phyloP scores from a whole-genome alignment of 2,888 invertebrate genomes.

The Pristionchus fissidentatus region DNA sequence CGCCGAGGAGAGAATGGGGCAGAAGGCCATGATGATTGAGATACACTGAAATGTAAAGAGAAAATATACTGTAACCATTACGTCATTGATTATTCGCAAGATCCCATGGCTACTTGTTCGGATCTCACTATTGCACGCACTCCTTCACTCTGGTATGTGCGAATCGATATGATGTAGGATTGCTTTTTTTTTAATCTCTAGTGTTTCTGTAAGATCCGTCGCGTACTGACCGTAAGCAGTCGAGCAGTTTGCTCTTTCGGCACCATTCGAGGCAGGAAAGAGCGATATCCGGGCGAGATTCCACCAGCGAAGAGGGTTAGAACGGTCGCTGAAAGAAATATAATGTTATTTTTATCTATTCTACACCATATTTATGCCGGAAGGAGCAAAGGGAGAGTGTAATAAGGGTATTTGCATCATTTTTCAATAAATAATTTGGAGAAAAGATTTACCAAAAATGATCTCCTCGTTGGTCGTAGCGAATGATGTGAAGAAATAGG shows the following conservation, averaged over 20 bases:
- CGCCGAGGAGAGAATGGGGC: slow-evolving; percentile 66
- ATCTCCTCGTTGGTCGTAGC: slow-evolving; percentile 63
- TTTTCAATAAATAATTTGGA: background rate
- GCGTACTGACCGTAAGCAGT: slow-evolving; percentile 56
- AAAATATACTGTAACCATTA: too few relatives aligned
- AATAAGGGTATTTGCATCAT: background rate
- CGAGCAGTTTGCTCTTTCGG: slow-evolving; percentile 71
- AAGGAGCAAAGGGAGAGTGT: background rate
- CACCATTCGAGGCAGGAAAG: slow-evolving; percentile 72
- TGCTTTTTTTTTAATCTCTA: too few relatives aligned
- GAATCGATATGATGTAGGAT: too few relatives aligned
- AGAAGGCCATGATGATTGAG: slow-evolving; percentile 66
- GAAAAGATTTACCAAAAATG: slow-evolving; percentile 60
- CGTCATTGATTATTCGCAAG: too few relatives aligned
- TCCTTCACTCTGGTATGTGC: too few relatives aligned
- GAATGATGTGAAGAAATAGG: slow-evolving; percentile 61
- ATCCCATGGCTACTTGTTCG: too few relatives aligned
- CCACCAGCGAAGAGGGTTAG: slow-evolving; percentile 64
- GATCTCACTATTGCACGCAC: too few relatives aligned
- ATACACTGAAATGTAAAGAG: slow-evolving; percentile 46
- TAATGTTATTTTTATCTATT: background rate
- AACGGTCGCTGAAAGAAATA: slow-evolving; percentile 59
- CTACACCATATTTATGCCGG: too few relatives aligned
- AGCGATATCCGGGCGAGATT: slow-evolving; percentile 69
- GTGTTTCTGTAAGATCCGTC: background rate